Evolutionary conservation across 2,888 invertebrate genomes (phyloP).

Genomic region (Erebia palarica): DNA sequence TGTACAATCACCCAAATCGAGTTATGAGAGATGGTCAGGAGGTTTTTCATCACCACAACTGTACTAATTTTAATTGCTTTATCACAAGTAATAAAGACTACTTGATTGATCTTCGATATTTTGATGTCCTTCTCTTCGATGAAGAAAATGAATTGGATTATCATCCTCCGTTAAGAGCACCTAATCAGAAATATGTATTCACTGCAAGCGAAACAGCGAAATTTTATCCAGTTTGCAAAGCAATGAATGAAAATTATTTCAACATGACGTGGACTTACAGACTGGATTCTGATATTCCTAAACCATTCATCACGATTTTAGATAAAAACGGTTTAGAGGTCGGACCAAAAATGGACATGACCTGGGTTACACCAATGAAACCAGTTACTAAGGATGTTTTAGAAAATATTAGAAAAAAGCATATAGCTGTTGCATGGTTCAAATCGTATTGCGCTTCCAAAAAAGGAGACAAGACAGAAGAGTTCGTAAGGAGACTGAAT

Average conservation of each 20-base stretch:
- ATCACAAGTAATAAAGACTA: slow-evolving; percentile 59
- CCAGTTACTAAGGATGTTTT: slow-evolving; percentile 48
- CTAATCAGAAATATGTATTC: slow-evolving; percentile 77
- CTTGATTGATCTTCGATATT: slow-evolving; percentile 59
- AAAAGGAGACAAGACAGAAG: slow-evolving; percentile 43
- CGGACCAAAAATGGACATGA: slow-evolving; percentile 65
- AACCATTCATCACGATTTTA: slow-evolving; percentile 53
- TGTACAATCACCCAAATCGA: slow-evolving; percentile 48
- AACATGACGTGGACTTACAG: slow-evolving; percentile 69
- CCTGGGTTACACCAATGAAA: slow-evolving; percentile 54
- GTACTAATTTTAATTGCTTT: slow-evolving; percentile 70
- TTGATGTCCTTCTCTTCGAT: slow-evolving; percentile 81
- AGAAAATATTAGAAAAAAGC: slow-evolving; percentile 54
- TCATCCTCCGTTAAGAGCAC: slow-evolving; percentile 54
- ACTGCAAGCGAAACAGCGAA: slow-evolving; percentile 59
- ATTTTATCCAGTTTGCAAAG: slow-evolving; percentile 56
- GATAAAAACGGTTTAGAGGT: slow-evolving; percentile 54
- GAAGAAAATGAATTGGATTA: slow-evolving; percentile 63
- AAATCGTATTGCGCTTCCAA: slow-evolving; percentile 57
- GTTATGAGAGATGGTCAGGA: slow-evolving; percentile 53
- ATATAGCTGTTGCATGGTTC: slow-evolving; percentile 67
- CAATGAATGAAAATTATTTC: slow-evolving; percentile 55
- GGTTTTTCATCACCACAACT: slow-evolving; percentile 56
- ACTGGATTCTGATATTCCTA: slow-evolving; percentile 62
- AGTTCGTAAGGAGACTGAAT: slow-evolving; percentile 46